These are phyloP conservation scores for Papilio machaon DNA, from an alignment of 1,140 invertebrate species.

Conservation along the genomic window DNA sequence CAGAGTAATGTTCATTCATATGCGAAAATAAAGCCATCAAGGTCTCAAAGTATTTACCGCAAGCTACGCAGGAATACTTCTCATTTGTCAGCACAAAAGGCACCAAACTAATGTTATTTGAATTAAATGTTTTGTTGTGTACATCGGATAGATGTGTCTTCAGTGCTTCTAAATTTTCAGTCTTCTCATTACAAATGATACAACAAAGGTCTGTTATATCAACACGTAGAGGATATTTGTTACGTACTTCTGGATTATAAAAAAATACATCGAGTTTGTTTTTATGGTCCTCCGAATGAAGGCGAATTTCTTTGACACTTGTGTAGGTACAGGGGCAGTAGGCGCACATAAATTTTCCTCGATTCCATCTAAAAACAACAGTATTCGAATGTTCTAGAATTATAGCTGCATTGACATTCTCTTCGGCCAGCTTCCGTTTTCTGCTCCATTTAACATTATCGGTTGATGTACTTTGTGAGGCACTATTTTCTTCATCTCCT, in stretches of 20 bases:
- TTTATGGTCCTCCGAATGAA: slow-evolving; percentile 49
- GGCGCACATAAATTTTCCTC: slow-evolving; percentile 65
- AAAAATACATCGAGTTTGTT: slow-evolving; percentile 55
- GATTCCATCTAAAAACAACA: slow-evolving; percentile 59
- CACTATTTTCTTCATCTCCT: slow-evolving; percentile 48
- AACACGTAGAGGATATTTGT: slow-evolving; percentile 57
- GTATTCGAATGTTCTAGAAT: slow-evolving; percentile 67
- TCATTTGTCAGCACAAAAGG: slow-evolving; percentile 59
- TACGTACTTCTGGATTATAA: slow-evolving; percentile 51
- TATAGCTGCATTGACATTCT: slow-evolving; percentile 60
- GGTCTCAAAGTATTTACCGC: slow-evolving; percentile 61
- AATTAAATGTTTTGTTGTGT: slow-evolving; percentile 50
- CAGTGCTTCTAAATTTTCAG: slow-evolving; percentile 47
- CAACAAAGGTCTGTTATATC: slow-evolving; percentile 63
- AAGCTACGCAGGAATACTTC: slow-evolving; percentile 64
- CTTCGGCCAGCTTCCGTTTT: slow-evolving; percentile 49
- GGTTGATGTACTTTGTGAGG: slow-evolving; percentile 36
- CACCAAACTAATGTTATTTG: slow-evolving; percentile 55
- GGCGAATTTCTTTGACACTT: slow-evolving; percentile 51
- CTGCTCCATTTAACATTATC: slow-evolving; percentile 53
- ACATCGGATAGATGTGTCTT: slow-evolving; percentile 53
- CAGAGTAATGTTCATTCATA: slow-evolving; percentile 72
- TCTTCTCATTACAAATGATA: slow-evolving; percentile 48
- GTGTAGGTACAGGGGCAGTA: slow-evolving; percentile 56
- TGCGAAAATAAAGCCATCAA: slow-evolving; percentile 63